Evolutionary conservation across 2,888 invertebrate species (phyloP), one percentile per base, ranked within the genome.

Genomic region (Drosophila subsilvestris): DNA sequence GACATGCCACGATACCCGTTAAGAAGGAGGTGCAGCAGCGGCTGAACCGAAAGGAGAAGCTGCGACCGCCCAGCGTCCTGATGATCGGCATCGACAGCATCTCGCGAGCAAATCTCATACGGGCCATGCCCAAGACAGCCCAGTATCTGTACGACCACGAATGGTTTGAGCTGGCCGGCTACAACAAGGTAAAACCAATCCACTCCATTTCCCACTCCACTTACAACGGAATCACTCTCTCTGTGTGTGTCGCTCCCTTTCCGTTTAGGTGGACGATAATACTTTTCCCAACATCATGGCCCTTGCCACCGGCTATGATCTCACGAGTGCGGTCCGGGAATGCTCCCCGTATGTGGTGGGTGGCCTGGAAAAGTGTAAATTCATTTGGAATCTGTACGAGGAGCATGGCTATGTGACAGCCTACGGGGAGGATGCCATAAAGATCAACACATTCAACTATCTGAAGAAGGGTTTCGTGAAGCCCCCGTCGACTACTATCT

Each of bases 211-310:
- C 0, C 5, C 32, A 12, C 14, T 14, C 5, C 32, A 32, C 32
- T n/a, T n/a, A n/a, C n/a, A n/a, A n/a, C n/a, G n/a, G n/a, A n/a
- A n/a, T 12, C 29, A 1, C 7, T 6, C 8, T 54, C 9, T 37
- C n/a, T 14, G n/a, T n/a, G n/a, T n/a, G n/a, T n/a, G n/a, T n/a
- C n/a, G n/a, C 12, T 48, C 8, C 9, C 17, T 7, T 4, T 22
- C n/a, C 5, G 7, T 66, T 1, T 89, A 97, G 94, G 94, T 96
- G 71, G 97, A 95, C 8, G 98, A 98, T 88, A 98, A 98, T 86
- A 98, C 98, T 0, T 97, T 96, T 88, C 97, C 98, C 0, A 98
- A 98, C 91, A 92, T 98, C 55, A 95, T 97, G 94, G 97, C 97
- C 0, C 93, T 96, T 49, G 93, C 96, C 14, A 95, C 96, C 0